phyloP scores from a whole-genome alignment of 2,888 invertebrate species.

The Drosophila neotestacea region DNA sequence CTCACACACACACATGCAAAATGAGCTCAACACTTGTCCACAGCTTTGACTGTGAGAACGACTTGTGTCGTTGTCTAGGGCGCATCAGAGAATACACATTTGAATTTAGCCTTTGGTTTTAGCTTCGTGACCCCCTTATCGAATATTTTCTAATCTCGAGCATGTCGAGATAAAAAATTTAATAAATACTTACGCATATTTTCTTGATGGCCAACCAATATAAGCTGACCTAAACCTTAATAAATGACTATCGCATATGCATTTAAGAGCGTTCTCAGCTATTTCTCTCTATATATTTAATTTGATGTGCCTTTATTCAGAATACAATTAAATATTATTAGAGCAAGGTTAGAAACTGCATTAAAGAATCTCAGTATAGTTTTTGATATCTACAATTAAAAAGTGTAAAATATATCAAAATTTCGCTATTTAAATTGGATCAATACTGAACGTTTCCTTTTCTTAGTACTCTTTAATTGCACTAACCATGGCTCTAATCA shows the following conservation, averaged over 20 bases:
- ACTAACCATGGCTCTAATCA: not conserved
- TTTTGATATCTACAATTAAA: no score
- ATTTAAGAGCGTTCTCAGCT: no score
- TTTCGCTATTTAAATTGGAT: not conserved
- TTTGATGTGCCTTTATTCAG: no score
- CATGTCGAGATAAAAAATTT: slow-evolving; percentile 28
- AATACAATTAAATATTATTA: no score
- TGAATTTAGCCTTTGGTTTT: slow-evolving; percentile 44
- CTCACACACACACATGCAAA: slow-evolving; percentile 21
- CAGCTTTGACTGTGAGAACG: slow-evolving; percentile 4
- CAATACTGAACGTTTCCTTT: not conserved
- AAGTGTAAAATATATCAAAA: no score
- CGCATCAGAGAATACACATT: slow-evolving; percentile 22
- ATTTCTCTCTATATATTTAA: no score
- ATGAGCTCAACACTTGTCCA: slow-evolving; percentile 42
- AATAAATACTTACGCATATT: slow-evolving; percentile 47
- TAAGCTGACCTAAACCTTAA: slow-evolving; percentile 3
- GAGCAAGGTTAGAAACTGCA: no score
- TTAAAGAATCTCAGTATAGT: no score
- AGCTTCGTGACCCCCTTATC: slow-evolving; percentile 22
- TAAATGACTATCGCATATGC: slow-evolving; percentile 23
- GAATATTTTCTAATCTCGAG: slow-evolving; percentile 53
- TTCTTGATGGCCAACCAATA: slow-evolving; percentile 31
- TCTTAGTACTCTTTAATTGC: not conserved
- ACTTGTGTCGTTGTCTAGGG: slow-evolving; percentile 25